These are phyloP conservation scores for Melanostoma scalare DNA, from an alignment of 2,888 invertebrate genomes.

Conservation along the genomic window DNA sequence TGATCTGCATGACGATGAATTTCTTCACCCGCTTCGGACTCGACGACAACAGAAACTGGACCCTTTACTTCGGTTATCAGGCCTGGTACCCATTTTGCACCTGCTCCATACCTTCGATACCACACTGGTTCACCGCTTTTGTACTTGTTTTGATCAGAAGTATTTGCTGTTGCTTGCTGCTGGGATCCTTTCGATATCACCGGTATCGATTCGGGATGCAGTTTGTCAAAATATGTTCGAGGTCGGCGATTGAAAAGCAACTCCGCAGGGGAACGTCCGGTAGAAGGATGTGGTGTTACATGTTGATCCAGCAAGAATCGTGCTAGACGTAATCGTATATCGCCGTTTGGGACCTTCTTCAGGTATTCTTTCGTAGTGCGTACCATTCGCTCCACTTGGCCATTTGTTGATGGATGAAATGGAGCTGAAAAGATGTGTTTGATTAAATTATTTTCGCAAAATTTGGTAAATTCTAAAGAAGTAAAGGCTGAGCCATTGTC, in stretches of 20 bases:
- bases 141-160: no score
- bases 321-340: constrained; percentile 4
- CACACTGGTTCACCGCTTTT: constrained; percentile 12
- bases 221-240: constrained; percentile 28
- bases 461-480: constrained; percentile 32
- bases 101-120: constrained; percentile 13
- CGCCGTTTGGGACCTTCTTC: constrained; percentile 1
- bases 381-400: constrained; percentile 11
- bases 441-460: constrained; percentile 41
- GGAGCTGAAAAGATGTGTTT: constrained; percentile 52
- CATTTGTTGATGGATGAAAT: constrained; percentile 56
- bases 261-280: constrained; percentile 26
- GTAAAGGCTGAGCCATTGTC: constrained; percentile 55
- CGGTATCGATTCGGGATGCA: constrained; percentile 3
- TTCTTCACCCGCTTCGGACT: no score
- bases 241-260: constrained; percentile 17
- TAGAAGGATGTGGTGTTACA: constrained; percentile 6
- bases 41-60: no score
- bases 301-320: constrained; percentile 11
- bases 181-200: not conserved
- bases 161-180: no score
- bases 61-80: no score
- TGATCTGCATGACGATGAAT: no score
- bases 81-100: constrained; percentile 2
- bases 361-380: not conserved